Conservation (phyloP, 2,113 vertebrate genomes). For the Psophia crepitans region DNA sequence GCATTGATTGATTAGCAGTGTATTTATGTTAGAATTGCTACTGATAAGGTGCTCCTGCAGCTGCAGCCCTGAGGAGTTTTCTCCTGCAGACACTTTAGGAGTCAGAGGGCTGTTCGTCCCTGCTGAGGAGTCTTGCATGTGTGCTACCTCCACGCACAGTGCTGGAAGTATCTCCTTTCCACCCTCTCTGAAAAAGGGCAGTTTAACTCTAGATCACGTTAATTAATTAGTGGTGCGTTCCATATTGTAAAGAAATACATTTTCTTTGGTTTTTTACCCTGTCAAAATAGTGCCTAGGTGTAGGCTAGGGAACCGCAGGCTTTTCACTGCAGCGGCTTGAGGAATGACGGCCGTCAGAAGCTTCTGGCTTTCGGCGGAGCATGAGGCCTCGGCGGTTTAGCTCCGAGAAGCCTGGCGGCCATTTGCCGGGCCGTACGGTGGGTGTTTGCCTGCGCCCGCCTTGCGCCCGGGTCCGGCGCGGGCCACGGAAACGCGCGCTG, state of each 20-base stretch:
- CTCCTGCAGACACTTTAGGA: neutral
- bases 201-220: neutral
- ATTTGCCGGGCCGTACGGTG: fast-evolving
- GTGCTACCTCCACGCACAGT: neutral
- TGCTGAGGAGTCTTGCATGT: neutral
- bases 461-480: too few species aligned
- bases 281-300: neutral
- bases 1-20: slow-evolving; percentile 54
- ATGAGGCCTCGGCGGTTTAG: fast-evolving
- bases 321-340: neutral
- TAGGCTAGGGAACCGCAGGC: neutral
- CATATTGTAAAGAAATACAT: neutral
- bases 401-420: neutral
- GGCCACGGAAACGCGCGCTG: fast-evolving
- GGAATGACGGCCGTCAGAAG: neutral
- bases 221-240: neutral
- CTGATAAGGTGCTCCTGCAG: neutral
- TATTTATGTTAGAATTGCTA: slow-evolving; percentile 26
- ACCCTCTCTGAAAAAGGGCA: neutral
- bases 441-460: neutral
- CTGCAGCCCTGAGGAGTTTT: neutral
- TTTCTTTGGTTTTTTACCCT: neutral
- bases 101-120: slow-evolving; percentile 11
- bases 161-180: neutral
- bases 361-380: fast-evolving